Evolutionary conservation across 2,888 invertebrate species (phyloP).

Genomic region (Eilema sororculum): DNA sequence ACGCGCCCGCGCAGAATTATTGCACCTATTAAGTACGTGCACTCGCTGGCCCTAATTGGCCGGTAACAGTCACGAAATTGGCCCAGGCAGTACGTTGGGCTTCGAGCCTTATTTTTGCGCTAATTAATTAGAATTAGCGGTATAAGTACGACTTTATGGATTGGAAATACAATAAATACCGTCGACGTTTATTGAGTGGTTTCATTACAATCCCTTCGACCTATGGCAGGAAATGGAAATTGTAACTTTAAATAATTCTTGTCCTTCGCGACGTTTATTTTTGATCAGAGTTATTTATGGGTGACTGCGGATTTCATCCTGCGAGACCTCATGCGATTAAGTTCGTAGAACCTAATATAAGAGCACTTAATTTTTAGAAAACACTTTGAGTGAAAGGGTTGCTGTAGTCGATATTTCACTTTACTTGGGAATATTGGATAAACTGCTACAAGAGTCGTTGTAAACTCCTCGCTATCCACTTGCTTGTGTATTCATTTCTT

Average conservation of each 20-base stretch:
- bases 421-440: too few relatives aligned
- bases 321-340: too few relatives aligned
- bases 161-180: constrained; percentile 16
- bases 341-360: too few relatives aligned
- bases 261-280: background rate
- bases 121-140: constrained; percentile 37
- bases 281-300: background rate
- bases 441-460: too few relatives aligned
- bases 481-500: too few relatives aligned
- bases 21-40: constrained; percentile 57
- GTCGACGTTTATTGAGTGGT: constrained; percentile 8
- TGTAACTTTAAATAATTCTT: background rate
- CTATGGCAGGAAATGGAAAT: background rate
- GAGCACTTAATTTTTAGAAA: too few relatives aligned
- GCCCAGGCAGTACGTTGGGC: constrained; percentile 39
- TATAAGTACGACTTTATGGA: constrained; percentile 11
- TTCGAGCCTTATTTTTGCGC: constrained; percentile 31
- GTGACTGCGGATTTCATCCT: background rate
- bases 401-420: too few relatives aligned
- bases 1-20: constrained; percentile 57
- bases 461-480: too few relatives aligned
- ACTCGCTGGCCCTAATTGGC: constrained; percentile 55
- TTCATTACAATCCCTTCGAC: background rate
- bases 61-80: constrained; percentile 57
- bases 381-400: too few relatives aligned